Evolutionary conservation across 37 sponge, comb jelly and placozoan genomes (phyloP).

Genomic region (Cladorhizidae sp.): DNA sequence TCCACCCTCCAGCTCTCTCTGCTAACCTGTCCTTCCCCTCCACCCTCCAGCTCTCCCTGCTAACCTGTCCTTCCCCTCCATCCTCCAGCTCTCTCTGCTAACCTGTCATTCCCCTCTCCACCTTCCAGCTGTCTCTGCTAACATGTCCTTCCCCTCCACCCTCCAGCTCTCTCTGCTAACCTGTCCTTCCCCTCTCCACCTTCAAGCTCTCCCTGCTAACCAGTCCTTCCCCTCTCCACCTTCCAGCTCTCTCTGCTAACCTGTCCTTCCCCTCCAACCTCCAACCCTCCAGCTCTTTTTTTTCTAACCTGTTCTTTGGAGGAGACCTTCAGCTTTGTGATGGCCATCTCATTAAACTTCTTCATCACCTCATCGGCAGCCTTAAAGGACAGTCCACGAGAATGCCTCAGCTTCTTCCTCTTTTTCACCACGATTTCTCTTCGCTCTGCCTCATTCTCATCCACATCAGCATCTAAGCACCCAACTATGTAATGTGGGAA

Average conservation of each 20-base stretch:
- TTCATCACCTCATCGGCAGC: constrained; percentile 47
- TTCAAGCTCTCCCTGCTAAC: not conserved
- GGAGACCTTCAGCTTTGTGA: constrained; percentile 28
- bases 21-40: no score
- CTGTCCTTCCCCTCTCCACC: no score
- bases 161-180: no score
- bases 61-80: no score
- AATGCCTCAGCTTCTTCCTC: constrained; percentile 2
- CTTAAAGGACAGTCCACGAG: constrained; percentile 36
- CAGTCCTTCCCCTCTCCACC: no score
- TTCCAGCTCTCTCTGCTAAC: not conserved
- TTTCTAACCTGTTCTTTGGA: constrained; percentile 26
- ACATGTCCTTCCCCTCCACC: no score
- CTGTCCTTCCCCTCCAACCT: not conserved
- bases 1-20: no score
- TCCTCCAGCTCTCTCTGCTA: no score
- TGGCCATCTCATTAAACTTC: constrained; percentile 46
- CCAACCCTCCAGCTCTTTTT: not conserved
- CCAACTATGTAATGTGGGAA: not conserved
- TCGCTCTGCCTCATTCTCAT: not conserved
- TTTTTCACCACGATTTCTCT: constrained; percentile 1
- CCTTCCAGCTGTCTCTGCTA: no score
- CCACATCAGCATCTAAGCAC: not conserved
- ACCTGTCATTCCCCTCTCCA: no score
- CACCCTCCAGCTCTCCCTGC: no score